Base-by-base conservation (phyloP, 2,888 invertebrate species). In the Graphium colonna region DNA sequence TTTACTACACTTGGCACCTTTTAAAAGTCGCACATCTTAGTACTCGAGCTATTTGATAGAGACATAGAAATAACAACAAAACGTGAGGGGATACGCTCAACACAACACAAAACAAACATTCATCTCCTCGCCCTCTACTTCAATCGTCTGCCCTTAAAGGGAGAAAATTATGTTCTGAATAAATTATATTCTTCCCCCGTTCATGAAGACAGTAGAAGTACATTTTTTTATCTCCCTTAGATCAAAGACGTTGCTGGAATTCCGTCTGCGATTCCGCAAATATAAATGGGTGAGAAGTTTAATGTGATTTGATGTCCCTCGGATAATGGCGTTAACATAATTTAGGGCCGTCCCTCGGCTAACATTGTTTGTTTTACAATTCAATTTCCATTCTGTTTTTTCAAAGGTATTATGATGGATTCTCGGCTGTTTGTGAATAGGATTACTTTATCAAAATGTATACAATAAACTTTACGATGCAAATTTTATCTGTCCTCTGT, bases 81-180 rank as follows among this genome's bases (percentile, higher is more conserved):
- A 9, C 3, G 5, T n/a, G 12, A 5, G 13, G n/a, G 3, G n/a
- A n/a, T 16, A 50, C 51, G 49, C 52, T 58, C 43, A 59, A 46
- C 45, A 47, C 56, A 38, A 53, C 55, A 53, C 76, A 70, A 67
- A 67, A 74, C 80, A 85, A 87, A 85, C 84, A 84, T 79, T 78
- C 75, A 77, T 78, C 75, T 76, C 72, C 68, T 66, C 74, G 68
- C 82, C 80, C 80, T 69, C 80, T 69, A 75, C 79, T 82, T 78
- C 76, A 80, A 84, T 77, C 77, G 77, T 70, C 79, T 79, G 72
- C 76, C 76, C 75, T 79, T 79, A 75, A 75, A 81, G 82, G 79
- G 79, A 87, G 88, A 84, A 87, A 88, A 89, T 88, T 89, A 88
- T 89, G 87, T 86, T 81, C 77, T 89, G 88, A 89, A 89, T 89